Percentiles rank a stretch among this genome's conserved stretches.
Conservation (phyloP, 2,888 invertebrate species). For the Acrocera orbiculus region DNA sequence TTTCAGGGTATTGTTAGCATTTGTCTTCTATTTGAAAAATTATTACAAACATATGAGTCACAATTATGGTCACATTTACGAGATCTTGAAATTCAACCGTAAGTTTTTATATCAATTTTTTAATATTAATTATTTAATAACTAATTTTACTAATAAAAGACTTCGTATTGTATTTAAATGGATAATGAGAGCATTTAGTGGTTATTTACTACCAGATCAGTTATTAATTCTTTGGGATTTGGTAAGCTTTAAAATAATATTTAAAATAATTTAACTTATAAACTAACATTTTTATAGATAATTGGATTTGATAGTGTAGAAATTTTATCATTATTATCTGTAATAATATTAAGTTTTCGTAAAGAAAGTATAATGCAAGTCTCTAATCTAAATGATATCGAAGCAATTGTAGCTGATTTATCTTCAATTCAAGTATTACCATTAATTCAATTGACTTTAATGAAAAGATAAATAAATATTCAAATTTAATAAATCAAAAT, state of each 20-base stretch:
- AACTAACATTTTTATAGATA: slow-evolving; percentile 29
- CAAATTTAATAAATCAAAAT: background rate
- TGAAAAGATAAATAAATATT: slow-evolving; percentile 36
- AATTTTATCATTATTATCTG: slow-evolving; percentile 69
- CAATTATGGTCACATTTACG: slow-evolving; percentile 81
- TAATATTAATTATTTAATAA: background rate
- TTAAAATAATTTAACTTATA: background rate
- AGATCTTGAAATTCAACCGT: slow-evolving; percentile 80
- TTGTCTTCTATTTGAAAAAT: slow-evolving; percentile 73
- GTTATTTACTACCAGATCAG: slow-evolving; percentile 83
- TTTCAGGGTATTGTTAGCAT: slow-evolving; percentile 68
- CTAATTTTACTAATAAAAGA: slow-evolving; percentile 40
- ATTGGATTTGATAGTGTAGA: slow-evolving; percentile 86
- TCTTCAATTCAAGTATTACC: slow-evolving; percentile 77
- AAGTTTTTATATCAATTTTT: slow-evolving; percentile 30
- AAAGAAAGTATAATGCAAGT: slow-evolving; percentile 67
- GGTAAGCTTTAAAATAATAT: slow-evolving; percentile 18
- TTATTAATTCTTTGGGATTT: slow-evolving; percentile 85
- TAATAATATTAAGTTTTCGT: slow-evolving; percentile 68
- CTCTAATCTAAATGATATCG: slow-evolving; percentile 57
- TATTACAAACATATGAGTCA: slow-evolving; percentile 80
- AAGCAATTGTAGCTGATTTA: slow-evolving; percentile 73
- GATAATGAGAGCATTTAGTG: slow-evolving; percentile 92
- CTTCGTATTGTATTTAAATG: slow-evolving; percentile 86
- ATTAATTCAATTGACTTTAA: slow-evolving; percentile 59